A percentile compares a stretch with the other conserved stretches of the same genome.
phyloP scores from a whole-genome alignment of 2,888 invertebrate species.

The Ctenicera cuprea region DNA sequence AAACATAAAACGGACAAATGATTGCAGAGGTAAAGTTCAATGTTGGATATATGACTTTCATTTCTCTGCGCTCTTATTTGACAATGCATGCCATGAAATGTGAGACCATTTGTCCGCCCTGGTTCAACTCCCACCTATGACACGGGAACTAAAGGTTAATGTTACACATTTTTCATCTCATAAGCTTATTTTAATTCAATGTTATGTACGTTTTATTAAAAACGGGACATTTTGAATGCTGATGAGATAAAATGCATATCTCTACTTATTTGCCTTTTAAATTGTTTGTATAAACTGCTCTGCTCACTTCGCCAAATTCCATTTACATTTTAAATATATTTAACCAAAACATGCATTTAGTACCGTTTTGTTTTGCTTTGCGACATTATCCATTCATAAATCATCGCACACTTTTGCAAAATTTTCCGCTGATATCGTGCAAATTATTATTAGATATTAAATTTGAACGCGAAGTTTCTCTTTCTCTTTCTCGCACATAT shows the following conservation, averaged over 20 bases:
- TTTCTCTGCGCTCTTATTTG: conserved; percentile 62
- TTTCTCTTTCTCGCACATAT: background rate
- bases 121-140: conserved; percentile 50
- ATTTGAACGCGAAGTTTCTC: no score
- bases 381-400: conserved; percentile 42
- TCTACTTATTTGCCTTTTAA: conserved; percentile 52
- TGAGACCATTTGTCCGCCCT: conserved; percentile 57
- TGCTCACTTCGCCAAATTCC: conserved; percentile 47
- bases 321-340: conserved; percentile 53
- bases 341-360: conserved; percentile 48
- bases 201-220: conserved; percentile 46
- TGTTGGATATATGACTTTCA: conserved; percentile 63
- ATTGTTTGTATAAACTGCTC: conserved; percentile 50
- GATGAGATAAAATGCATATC: conserved; percentile 50
- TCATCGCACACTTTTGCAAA: background rate
- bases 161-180: conserved; percentile 50
- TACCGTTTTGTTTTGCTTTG: conserved; percentile 38
- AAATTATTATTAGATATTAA: no score
- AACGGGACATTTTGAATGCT: conserved; percentile 39
- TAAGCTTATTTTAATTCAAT: conserved; percentile 49
- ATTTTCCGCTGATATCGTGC: conserved; percentile 2
- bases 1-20: conserved; percentile 58
- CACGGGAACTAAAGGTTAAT: conserved; percentile 52
- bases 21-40: conserved; percentile 61
- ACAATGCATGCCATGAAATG: conserved; percentile 59